Evolutionary conservation across 1,140 invertebrate genomes (phyloP).

Genomic region (Panagrolaimus sp.): DNA sequence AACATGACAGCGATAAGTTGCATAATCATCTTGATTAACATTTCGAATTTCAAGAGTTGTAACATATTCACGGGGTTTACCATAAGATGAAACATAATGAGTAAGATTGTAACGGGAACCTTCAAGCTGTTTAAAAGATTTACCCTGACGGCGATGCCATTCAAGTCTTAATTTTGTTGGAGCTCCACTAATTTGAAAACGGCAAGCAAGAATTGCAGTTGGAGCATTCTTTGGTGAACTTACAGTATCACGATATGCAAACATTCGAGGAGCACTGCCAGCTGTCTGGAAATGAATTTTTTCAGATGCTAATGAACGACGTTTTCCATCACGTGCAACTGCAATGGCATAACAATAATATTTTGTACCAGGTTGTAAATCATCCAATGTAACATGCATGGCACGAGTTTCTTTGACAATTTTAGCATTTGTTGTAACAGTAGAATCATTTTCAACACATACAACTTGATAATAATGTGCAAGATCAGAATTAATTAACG

Average conservation of each 20-base stretch:
- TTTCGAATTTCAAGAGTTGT: constrained; percentile 31
- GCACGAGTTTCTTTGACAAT: background rate
- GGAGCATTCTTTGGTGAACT: constrained; percentile 17
- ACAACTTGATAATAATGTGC: constrained; percentile 22
- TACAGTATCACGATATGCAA: constrained; percentile 26
- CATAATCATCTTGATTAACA: constrained; percentile 25
- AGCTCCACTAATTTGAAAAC: constrained; percentile 21
- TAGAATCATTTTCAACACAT: constrained; percentile 15
- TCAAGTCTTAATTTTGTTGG: constrained; percentile 12
- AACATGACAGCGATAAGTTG: constrained; percentile 27
- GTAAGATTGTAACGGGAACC: constrained; percentile 24
- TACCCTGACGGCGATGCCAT: constrained; percentile 17
- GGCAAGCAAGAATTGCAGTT: constrained; percentile 25
- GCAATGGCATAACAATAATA: constrained; percentile 25
- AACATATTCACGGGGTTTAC: constrained; percentile 28
- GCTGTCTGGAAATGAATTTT: constrained; percentile 27
- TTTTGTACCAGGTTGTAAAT: constrained; percentile 29
- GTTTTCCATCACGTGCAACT: constrained; percentile 1
- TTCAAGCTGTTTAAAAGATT: constrained; percentile 2
- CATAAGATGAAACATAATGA: constrained; percentile 29
- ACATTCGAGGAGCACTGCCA: constrained; percentile 25
- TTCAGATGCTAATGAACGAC: constrained; percentile 25
- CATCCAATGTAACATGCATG: constrained; percentile 9
- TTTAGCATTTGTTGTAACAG: background rate
- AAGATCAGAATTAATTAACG: constrained; percentile 20